These are phyloP conservation scores for Decapterus maruadsi DNA, from an alignment of 2,797 vertebrate genomes.

Conservation along the genomic window DNA sequence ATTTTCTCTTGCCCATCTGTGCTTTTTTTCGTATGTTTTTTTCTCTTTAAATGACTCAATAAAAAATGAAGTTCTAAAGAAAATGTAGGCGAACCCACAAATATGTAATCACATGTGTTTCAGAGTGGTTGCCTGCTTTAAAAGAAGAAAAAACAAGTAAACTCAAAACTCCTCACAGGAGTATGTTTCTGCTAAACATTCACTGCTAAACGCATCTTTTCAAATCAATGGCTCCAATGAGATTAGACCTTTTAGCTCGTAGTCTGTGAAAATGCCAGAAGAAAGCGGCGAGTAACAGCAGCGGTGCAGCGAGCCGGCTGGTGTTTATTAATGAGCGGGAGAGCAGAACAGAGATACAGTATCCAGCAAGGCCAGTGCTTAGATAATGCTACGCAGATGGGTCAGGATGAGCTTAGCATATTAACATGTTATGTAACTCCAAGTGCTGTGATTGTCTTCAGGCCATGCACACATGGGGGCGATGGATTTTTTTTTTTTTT, in stretches of 20 bases:
- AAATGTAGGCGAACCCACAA: not conserved
- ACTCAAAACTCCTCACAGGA: constrained; percentile 4
- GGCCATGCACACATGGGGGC: constrained; percentile 41
- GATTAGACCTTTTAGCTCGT: constrained; percentile 31
- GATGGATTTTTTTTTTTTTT: constrained; percentile 45
- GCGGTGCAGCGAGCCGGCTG: constrained; percentile 26
- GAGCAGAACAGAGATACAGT: constrained; percentile 48
- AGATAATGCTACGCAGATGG: constrained; percentile 70
- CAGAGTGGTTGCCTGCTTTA: not conserved
- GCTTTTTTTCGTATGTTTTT: too few species aligned
- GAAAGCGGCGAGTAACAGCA: constrained; percentile 44
- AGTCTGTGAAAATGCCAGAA: constrained; percentile 51
- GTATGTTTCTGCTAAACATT: constrained; percentile 25
- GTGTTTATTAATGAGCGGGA: constrained; percentile 64
- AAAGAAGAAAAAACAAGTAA: not conserved
- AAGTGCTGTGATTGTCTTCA: constrained; percentile 56
- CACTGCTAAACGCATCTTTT: constrained; percentile 34
- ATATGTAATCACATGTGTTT: constrained; percentile 3
- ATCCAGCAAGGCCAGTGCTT: constrained; percentile 61
- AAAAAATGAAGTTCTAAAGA: too few species aligned
- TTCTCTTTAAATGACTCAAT: too few species aligned
- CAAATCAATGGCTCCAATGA: constrained; percentile 24
- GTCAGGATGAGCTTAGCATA: constrained; percentile 74
- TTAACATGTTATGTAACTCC: constrained; percentile 69
- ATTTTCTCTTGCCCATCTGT: too few species aligned